Evolutionary conservation across 2,797 vertebrate genomes (phyloP).

Genomic region (Crenichthys baileyi): DNA sequence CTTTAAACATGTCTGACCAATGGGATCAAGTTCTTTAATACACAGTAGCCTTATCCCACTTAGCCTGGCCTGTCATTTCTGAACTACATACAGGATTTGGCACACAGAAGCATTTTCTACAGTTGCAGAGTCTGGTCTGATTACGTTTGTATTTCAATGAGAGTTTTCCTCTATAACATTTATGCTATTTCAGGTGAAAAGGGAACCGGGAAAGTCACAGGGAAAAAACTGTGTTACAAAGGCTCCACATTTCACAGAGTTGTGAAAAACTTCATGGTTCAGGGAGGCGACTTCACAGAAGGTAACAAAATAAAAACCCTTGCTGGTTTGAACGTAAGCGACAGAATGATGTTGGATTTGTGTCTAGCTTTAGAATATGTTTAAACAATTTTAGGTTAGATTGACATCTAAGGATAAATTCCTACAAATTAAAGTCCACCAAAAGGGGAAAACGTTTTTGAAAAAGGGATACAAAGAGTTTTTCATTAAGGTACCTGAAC

Average conservation of each 20-base stretch:
- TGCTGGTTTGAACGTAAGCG: background rate
- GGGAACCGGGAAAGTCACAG: slow-evolving; percentile 94
- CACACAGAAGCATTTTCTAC: slow-evolving; percentile 4
- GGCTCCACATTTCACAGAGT: slow-evolving; percentile 98
- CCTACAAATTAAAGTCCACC: background rate
- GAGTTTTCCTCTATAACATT: slow-evolving; percentile 24
- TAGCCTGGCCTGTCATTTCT: background rate
- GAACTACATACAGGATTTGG: slow-evolving; percentile 4
- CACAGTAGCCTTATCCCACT: background rate
- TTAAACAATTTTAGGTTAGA: background rate
- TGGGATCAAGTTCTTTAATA: slow-evolving; percentile 23
- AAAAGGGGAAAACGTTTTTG: background rate
- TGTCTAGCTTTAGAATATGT: background rate
- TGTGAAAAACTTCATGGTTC: slow-evolving; percentile 99
- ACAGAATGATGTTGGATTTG: background rate
- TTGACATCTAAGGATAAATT: background rate
- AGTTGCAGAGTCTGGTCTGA: background rate
- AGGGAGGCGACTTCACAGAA: slow-evolving; percentile 99
- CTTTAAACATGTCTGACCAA: background rate
- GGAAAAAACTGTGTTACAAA: slow-evolving; percentile 97
- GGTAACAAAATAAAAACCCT: slow-evolving; percentile 74
- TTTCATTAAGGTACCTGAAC: background rate
- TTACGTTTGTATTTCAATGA: slow-evolving; percentile 9
- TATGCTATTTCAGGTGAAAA: slow-evolving; percentile 87
- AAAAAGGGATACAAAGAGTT: background rate